Conservation (phyloP, 2,888 invertebrate species). For the Dugesia japonica region DNA sequence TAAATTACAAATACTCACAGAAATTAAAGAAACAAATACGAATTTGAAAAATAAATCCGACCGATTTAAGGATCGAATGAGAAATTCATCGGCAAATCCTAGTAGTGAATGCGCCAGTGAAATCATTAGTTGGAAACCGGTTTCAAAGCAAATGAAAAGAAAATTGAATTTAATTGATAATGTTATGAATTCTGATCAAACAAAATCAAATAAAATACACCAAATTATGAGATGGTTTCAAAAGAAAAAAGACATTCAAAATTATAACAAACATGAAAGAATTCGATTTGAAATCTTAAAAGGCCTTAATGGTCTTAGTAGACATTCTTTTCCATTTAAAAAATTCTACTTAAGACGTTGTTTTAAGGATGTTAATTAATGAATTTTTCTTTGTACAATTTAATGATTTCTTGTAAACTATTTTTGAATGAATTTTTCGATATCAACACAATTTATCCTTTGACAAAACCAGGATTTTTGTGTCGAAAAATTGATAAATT, state of each 20-base stretch:
- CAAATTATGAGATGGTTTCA: background rate
- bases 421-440: too few species aligned
- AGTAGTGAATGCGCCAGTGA: background rate
- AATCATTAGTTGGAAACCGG: background rate
- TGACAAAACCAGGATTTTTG: too few species aligned
- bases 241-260: background rate
- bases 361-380: conserved; percentile 1
- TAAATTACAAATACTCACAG: background rate
- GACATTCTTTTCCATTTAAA: background rate
- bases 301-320: background rate
- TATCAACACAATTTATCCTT: too few species aligned
- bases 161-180: conserved; percentile 20
- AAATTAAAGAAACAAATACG: background rate
- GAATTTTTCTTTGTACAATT: too few species aligned
- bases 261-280: conserved; percentile 11
- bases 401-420: too few species aligned
- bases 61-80: background rate
- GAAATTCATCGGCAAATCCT: background rate
- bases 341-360: conserved; percentile 2
- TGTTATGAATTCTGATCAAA: background rate
- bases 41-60: background rate
- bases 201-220: background rate
- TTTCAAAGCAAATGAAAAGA: background rate
- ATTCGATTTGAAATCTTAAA: background rate
- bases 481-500: too few species aligned